phyloP scores from a whole-genome alignment of 2,888 invertebrate species.

The Ophion obscuratus region DNA sequence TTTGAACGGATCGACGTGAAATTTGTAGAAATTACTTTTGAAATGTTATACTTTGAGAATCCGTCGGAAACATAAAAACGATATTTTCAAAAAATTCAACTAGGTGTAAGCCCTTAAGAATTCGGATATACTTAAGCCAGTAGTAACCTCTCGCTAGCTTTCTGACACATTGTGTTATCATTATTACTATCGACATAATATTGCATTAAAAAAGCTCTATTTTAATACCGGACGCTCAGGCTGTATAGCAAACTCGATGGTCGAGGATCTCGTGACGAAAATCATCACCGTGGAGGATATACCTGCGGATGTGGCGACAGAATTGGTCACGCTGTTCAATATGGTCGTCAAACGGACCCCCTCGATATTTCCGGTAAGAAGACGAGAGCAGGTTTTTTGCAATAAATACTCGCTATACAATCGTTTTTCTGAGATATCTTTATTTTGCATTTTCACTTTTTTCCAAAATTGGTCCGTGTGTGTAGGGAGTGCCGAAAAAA shows the following conservation, averaged over 20 bases:
- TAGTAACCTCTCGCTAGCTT: too few relatives aligned
- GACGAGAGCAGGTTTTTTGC: not conserved
- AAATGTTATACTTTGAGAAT: too few relatives aligned
- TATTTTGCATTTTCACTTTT: slow-evolving; percentile 42
- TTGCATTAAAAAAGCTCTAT: not conserved
- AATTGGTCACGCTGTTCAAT: slow-evolving; percentile 91
- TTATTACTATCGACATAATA: not conserved
- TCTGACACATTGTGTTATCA: too few relatives aligned
- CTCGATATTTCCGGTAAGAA: slow-evolving; percentile 88
- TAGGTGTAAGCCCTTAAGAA: too few relatives aligned
- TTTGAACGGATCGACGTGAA: too few relatives aligned
- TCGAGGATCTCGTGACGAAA: slow-evolving; percentile 88
- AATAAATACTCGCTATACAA: not conserved
- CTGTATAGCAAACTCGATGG: slow-evolving; percentile 88
- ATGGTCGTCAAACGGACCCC: slow-evolving; percentile 90
- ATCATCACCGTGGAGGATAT: slow-evolving; percentile 93
- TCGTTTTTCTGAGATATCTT: not conserved
- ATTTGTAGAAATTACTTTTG: too few relatives aligned
- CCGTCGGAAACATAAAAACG: too few relatives aligned
- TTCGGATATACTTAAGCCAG: too few relatives aligned
- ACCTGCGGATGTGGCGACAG: slow-evolving; percentile 91
- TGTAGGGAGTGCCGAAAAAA: not conserved
- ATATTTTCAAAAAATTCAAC: too few relatives aligned
- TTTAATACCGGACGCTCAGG: slow-evolving; percentile 82
- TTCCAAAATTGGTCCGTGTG: not conserved